Conservation (phyloP, 2,888 invertebrate species). For the Heteropelma amictum region DNA sequence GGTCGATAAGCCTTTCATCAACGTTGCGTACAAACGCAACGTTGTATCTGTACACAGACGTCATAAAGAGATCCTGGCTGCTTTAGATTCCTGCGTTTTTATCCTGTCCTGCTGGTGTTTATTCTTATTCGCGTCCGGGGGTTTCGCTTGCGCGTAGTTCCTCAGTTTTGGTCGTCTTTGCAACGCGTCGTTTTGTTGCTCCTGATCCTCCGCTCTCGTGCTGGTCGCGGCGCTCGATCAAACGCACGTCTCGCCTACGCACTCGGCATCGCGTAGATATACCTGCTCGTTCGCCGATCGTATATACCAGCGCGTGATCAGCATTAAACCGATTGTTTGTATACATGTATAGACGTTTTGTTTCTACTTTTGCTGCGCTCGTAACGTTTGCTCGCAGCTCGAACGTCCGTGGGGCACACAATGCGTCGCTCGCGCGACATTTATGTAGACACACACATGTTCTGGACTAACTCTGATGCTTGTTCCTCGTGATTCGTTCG, state of each 20-base stretch:
- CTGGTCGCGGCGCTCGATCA: constrained; percentile 74
- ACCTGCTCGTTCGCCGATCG: constrained; percentile 46
- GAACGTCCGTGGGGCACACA: constrained; percentile 35
- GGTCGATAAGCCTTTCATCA: background rate
- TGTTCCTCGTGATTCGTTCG: constrained; percentile 42
- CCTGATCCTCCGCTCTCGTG: constrained; percentile 39
- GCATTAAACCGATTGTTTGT: constrained; percentile 59
- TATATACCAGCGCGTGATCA: constrained; percentile 57
- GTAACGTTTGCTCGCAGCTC: constrained; percentile 19
- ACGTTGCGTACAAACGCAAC: background rate
- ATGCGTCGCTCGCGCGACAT: constrained; percentile 18
- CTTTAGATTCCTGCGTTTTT: background rate
- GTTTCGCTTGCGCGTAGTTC: background rate
- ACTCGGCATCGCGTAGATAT: constrained; percentile 68
- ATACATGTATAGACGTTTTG: constrained; percentile 14
- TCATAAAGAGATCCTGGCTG: constrained; percentile 1
- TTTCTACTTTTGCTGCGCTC: constrained; percentile 44
- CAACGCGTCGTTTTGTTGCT: background rate
- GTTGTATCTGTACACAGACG: no score
- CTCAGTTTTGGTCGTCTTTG: background rate
- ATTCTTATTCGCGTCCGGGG: constrained; percentile 16
- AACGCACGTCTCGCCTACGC: constrained; percentile 77
- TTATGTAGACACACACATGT: background rate
- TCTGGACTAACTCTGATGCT: constrained; percentile 29
- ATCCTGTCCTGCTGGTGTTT: background rate